These are phyloP conservation scores for Lasioglossum malachurum DNA, from an alignment of 2,888 invertebrate genomes.

Conservation along the genomic window DNA sequence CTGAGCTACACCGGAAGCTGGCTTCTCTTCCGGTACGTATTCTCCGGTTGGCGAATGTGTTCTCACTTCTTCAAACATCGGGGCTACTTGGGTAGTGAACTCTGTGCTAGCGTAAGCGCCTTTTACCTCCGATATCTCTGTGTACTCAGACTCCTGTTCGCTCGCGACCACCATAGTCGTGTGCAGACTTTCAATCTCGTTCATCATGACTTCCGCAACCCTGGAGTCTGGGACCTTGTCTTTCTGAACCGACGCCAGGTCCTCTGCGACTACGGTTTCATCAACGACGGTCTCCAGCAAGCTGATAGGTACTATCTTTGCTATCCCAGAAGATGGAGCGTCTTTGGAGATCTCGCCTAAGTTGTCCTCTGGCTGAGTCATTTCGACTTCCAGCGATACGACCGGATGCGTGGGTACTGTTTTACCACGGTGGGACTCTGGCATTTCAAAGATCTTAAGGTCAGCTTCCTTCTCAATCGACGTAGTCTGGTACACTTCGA, in stretches of 20 bases:
- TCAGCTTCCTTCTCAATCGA: constrained; percentile 88
- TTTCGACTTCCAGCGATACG: constrained; percentile 86
- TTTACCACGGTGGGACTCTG: constrained; percentile 86
- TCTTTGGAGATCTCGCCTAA: constrained; percentile 85
- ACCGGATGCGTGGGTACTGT: constrained; percentile 85
- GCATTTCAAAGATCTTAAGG: constrained; percentile 86
- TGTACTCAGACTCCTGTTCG: constrained; percentile 86
- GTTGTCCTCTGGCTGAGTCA: constrained; percentile 84
- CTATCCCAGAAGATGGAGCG: constrained; percentile 83
- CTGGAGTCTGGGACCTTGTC: constrained; percentile 82
- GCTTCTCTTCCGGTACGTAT: constrained; percentile 82
- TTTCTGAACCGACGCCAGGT: constrained; percentile 84
- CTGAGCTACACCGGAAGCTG: constrained; percentile 83
- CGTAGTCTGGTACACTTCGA: constrained; percentile 88
- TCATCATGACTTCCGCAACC: constrained; percentile 83
- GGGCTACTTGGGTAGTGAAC: constrained; percentile 85
- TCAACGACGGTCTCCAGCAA: constrained; percentile 86
- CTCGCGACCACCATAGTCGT: constrained; percentile 85
- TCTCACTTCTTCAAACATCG: constrained; percentile 85
- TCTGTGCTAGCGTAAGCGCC: constrained; percentile 85
- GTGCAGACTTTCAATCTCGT: constrained; percentile 85
- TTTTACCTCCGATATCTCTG: constrained; percentile 80
- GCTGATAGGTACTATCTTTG: constrained; percentile 83
- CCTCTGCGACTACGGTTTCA: constrained; percentile 87
- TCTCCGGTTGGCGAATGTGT: constrained; percentile 84